A percentile compares a stretch with the other conserved stretches of the same genome.
Conservation (phyloP, 2,113 vertebrate genomes). For the Ahaetulla prasina region DNA sequence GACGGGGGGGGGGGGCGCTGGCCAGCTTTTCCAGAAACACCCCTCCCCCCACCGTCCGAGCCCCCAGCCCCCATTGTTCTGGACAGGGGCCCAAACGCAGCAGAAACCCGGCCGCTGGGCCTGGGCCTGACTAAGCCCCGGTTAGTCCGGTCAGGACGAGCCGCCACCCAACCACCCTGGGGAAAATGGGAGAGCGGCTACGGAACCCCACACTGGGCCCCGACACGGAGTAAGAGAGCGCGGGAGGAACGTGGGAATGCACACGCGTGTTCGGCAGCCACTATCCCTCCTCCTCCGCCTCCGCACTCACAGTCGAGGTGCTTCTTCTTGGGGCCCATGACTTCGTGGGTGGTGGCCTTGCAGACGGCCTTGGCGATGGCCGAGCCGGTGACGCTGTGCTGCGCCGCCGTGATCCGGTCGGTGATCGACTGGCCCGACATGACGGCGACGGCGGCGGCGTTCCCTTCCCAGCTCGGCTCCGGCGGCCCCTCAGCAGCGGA, state of each 20-base stretch:
- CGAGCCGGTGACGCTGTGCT: conserved; percentile 85
- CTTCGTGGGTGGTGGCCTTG: conserved; percentile 88
- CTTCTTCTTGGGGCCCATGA: conserved; percentile 90
- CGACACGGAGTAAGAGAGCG: not conserved
- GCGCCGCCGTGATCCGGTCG: conserved; percentile 83
- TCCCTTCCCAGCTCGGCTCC: not conserved
- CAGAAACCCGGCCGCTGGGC: not conserved
- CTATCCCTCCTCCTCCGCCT: not conserved
- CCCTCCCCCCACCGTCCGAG: not conserved
- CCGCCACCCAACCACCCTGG: not conserved
- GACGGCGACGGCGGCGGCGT: not conserved
- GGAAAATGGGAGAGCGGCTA: not conserved
- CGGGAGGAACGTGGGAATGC: not conserved
- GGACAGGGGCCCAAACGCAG: not conserved
- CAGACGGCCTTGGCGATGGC: conserved; percentile 84
- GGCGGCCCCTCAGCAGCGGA: not conserved
- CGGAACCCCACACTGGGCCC: not conserved
- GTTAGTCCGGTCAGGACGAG: not conserved
- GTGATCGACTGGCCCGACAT: conserved; percentile 84
- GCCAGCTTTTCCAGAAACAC: not conserved
- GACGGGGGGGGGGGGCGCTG: not conserved
- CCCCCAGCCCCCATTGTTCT: not conserved
- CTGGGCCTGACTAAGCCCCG: not conserved
- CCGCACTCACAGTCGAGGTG: conserved; percentile 85
- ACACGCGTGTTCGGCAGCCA: no score